Percentiles rank a stretch among this genome's conserved stretches.
Evolutionary conservation across 2,113 vertebrate species (phyloP).

Genomic region (Psephotus haematonotus): DNA sequence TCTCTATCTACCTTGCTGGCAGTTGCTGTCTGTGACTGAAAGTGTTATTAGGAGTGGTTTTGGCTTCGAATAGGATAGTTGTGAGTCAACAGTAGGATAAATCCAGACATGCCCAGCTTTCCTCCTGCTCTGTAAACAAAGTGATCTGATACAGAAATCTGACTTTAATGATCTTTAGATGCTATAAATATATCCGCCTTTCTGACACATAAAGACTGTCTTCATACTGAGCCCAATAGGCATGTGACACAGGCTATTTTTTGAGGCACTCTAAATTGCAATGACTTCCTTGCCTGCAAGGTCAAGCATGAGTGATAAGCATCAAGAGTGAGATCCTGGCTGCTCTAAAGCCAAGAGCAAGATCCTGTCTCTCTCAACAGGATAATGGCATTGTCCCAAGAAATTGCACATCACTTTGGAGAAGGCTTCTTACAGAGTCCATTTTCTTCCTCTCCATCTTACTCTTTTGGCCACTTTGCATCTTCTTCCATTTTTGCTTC

Average conservation of each 20-base stretch:
- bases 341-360: not conserved
- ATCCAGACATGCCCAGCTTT: conserved; percentile 45
- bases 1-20: not conserved
- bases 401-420: not conserved
- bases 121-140: conserved; percentile 24
- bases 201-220: not conserved
- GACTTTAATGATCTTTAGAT: not conserved
- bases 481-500: not conserved
- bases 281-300: not conserved
- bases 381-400: not conserved
- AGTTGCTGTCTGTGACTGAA: not conserved
- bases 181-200: not conserved
- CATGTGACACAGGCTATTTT: not conserved
- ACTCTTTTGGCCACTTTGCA: not conserved
- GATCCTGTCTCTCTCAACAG: not conserved
- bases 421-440: not conserved
- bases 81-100: conserved; percentile 53
- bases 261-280: not conserved
- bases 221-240: not conserved
- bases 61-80: not conserved
- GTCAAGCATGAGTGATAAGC: not conserved
- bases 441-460: not conserved
- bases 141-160: not conserved
- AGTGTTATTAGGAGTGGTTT: conserved; percentile 50
- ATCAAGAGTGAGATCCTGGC: not conserved